These are phyloP conservation scores for Spinus pinus DNA, from an alignment of 2,797 vertebrate species.

Conservation along the genomic window DNA sequence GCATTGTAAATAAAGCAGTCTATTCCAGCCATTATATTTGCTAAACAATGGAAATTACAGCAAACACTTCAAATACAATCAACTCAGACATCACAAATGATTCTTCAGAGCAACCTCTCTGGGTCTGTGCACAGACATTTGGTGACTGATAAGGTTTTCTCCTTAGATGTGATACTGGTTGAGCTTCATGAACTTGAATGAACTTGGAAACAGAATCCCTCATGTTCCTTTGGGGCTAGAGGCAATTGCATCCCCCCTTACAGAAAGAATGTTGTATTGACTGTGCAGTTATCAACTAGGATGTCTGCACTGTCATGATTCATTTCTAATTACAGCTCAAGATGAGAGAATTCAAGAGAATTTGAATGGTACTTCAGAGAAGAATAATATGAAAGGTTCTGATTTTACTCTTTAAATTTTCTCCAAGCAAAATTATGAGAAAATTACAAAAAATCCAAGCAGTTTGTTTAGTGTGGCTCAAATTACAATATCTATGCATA, in stretches of 20 bases:
- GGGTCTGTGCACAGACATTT: not conserved
- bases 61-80: not conserved
- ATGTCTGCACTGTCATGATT: not conserved
- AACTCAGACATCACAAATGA: not conserved
- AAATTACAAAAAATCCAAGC: not conserved
- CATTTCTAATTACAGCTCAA: not conserved
- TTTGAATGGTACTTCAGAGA: not conserved
- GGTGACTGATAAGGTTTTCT: not conserved
- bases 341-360: not conserved
- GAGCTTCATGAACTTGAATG: conserved; percentile 3
- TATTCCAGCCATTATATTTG: not conserved
- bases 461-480: not conserved
- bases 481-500: not conserved
- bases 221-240: not conserved
- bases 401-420: not conserved
- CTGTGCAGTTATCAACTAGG: not conserved
- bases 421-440: not conserved
- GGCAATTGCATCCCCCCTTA: not conserved
- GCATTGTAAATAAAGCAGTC: conserved; percentile 27
- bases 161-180: not conserved
- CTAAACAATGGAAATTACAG: conserved; percentile 10
- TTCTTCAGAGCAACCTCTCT: not conserved
- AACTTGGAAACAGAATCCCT: not conserved
- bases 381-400: not conserved
- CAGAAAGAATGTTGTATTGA: not conserved